A percentile compares a stretch with the other conserved stretches of the same genome.
Conservation (phyloP, 2,888 invertebrate species). For the Torymus auratus region DNA sequence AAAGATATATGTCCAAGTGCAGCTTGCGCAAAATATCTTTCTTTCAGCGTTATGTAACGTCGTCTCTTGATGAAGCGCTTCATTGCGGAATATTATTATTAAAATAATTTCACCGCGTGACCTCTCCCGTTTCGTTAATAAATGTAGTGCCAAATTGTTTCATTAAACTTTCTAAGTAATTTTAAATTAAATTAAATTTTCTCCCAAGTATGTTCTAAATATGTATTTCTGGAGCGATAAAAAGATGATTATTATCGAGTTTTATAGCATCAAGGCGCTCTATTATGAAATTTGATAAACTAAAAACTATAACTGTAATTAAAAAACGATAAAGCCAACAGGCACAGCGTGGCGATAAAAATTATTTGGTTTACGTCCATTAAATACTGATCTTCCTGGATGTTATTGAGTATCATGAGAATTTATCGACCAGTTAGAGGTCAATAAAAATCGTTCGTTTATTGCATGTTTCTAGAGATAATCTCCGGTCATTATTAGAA, state of each 20-base stretch:
- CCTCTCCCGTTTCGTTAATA: conserved; percentile 11
- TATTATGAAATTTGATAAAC: too few relatives aligned
- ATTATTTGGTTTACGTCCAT: background rate
- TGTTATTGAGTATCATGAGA: background rate
- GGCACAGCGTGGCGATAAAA: too few relatives aligned
- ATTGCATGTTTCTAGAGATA: background rate
- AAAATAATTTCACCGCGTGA: conserved; percentile 20
- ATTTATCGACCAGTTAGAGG: conserved; percentile 38
- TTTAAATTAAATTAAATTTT: conserved; percentile 41
- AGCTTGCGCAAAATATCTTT: conserved; percentile 10
- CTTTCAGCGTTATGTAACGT: conserved; percentile 12
- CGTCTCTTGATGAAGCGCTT: conserved; percentile 38
- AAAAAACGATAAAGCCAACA: too few relatives aligned
- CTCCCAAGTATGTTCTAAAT: background rate
- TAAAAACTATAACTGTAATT: too few relatives aligned
- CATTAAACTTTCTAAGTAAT: conserved; percentile 12
- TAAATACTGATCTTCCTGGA: background rate
- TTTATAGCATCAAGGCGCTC: too few relatives aligned
- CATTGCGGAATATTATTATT: conserved; percentile 28
- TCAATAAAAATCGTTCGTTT: conserved; percentile 26
- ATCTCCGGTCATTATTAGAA: conserved; percentile 9
- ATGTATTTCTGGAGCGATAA: too few relatives aligned
- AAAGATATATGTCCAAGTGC: too few relatives aligned
- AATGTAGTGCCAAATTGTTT: conserved; percentile 29
- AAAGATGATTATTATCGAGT: too few relatives aligned